Percentiles rank a stretch among this genome's conserved stretches.
Evolutionary conservation across 1,140 invertebrate genomes (phyloP).

Genomic region (Bombus soroeensis): DNA sequence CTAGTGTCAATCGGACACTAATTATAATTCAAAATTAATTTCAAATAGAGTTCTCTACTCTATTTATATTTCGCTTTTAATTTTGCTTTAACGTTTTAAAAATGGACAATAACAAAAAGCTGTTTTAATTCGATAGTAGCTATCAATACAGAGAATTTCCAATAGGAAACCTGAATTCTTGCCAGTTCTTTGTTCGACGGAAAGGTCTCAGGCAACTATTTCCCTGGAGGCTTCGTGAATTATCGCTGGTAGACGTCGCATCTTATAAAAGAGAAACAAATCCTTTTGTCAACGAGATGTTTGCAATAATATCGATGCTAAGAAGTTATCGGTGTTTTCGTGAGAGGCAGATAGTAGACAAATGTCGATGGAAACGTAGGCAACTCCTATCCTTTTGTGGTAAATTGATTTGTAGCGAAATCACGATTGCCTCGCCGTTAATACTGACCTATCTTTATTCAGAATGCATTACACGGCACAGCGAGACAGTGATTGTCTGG

Average conservation of each 20-base stretch:
- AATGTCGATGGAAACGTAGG: background rate
- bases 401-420: slow-evolving; percentile 5
- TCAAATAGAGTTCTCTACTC: too few relatives aligned
- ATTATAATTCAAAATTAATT: too few relatives aligned
- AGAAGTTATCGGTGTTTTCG: slow-evolving; percentile 19
- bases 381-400: slow-evolving; percentile 43
- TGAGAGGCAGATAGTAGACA: background rate
- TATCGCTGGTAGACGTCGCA: slow-evolving; percentile 8
- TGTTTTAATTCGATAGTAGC: background rate
- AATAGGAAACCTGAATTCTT: background rate
- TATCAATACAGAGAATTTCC: background rate
- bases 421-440: slow-evolving; percentile 27
- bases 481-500: background rate
- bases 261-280: background rate
- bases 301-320: slow-evolving; percentile 12
- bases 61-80: too few relatives aligned
- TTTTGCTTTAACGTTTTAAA: background rate
- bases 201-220: background rate
- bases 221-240: slow-evolving; percentile 30
- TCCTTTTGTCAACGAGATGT: slow-evolving; percentile 34
- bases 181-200: background rate
- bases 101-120: background rate
- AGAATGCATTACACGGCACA: background rate
- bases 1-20: too few relatives aligned
- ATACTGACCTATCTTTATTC: slow-evolving; percentile 15